These are phyloP conservation scores for Anoplophora glabripennis DNA, from an alignment of 1,140 invertebrate species.

Conservation along the genomic window DNA sequence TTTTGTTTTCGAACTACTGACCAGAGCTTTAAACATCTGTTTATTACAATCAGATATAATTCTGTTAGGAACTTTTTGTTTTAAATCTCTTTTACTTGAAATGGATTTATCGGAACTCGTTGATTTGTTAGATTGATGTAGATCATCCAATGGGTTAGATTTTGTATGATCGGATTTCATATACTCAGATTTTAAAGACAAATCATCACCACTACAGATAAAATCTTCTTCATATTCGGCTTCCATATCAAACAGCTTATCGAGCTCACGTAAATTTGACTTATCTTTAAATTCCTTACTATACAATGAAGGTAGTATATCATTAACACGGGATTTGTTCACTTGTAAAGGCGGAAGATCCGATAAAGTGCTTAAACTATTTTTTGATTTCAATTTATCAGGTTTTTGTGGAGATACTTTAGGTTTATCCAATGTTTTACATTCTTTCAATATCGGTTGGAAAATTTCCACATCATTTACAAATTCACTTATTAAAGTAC, in stretches of 20 bases:
- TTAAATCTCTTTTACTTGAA: background rate
- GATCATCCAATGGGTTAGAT: constrained; percentile 8
- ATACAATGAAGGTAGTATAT: constrained; percentile 43
- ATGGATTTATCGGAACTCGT: background rate
- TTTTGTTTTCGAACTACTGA: background rate
- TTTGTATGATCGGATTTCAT: constrained; percentile 8
- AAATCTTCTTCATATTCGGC: constrained; percentile 43
- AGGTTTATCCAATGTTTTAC: constrained; percentile 18
- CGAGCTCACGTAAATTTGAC: constrained; percentile 31
- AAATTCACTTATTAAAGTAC: constrained; percentile 1
- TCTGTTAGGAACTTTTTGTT: constrained; percentile 3
- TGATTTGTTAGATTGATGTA: background rate
- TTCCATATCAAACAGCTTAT: constrained; percentile 36
- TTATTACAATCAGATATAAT: constrained; percentile 7
- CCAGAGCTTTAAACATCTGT: background rate
- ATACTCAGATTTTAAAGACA: constrained; percentile 7
- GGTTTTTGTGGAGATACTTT: constrained; percentile 30
- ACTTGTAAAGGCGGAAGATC: constrained; percentile 36
- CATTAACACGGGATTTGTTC: constrained; percentile 36
- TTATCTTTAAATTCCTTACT: constrained; percentile 40
- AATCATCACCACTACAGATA: constrained; percentile 32
- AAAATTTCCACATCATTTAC: constrained; percentile 16
- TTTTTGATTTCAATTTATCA: constrained; percentile 39
- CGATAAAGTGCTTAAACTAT: constrained; percentile 26
- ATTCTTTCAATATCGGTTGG: constrained; percentile 18